Percentiles rank a stretch among this genome's conserved stretches.
Evolutionary conservation across 2,888 invertebrate species (phyloP).

Genomic region (Drosophila siamana): DNA sequence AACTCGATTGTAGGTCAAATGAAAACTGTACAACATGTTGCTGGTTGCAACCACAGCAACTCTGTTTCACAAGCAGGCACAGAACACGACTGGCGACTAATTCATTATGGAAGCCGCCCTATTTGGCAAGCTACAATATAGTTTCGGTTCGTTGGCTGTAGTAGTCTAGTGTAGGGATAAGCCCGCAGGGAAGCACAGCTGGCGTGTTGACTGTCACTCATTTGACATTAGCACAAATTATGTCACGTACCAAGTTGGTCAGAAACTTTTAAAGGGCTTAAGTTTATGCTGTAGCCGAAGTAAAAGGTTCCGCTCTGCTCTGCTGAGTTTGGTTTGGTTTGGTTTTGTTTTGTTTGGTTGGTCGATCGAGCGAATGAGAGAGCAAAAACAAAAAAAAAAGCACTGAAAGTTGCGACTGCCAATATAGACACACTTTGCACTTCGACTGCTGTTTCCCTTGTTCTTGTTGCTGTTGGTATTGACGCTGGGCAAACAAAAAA

Average conservation of each 20-base stretch:
- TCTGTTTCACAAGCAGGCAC: not conserved
- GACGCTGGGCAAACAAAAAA: conserved; percentile 42
- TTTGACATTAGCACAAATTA: conserved; percentile 73
- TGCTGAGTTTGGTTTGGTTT: conserved; percentile 21
- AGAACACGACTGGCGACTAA: not conserved
- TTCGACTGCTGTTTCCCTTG: conserved; percentile 19
- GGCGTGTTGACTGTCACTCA: conserved; percentile 43
- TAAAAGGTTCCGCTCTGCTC: conserved; percentile 31
- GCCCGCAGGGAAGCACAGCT: conserved; percentile 6
- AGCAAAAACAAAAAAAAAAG: not conserved
- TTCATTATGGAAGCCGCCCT: not conserved
- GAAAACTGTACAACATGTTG: conserved; percentile 17
- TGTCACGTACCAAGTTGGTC: conserved; percentile 68
- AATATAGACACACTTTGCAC: conserved; percentile 61
- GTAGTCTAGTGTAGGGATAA: conserved; percentile 17
- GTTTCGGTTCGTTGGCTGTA: conserved; percentile 6
- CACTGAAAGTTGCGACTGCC: conserved; percentile 56
- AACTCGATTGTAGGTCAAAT: conserved; percentile 25
- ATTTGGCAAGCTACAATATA: not conserved
- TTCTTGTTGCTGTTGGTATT: conserved; percentile 10
- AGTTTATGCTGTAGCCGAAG: conserved; percentile 47
- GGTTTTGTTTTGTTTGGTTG: conserved; percentile 25
- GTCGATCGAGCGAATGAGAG: conserved; percentile 24
- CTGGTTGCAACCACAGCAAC: not conserved
- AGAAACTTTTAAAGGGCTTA: conserved; percentile 67